Conservation (phyloP, 1,140 invertebrate species). For the Ostrea edulis region DNA sequence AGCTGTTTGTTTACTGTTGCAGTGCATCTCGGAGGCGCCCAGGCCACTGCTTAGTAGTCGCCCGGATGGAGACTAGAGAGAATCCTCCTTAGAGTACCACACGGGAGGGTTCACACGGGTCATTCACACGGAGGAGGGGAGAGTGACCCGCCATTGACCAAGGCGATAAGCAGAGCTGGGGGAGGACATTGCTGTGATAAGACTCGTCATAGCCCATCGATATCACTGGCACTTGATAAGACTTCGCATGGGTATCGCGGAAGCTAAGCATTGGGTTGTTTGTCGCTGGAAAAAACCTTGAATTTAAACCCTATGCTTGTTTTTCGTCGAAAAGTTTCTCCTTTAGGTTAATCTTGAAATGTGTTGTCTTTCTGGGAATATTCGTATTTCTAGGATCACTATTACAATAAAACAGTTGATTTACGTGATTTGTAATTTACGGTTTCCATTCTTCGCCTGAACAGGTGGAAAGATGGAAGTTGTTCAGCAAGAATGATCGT, state of each 20-base stretch:
- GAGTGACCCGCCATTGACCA: slow-evolving; percentile 37
- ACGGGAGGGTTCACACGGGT: slow-evolving; percentile 17
- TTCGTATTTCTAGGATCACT: neutral
- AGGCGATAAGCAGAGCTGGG: slow-evolving; percentile 10
- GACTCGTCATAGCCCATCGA: slow-evolving; percentile 22
- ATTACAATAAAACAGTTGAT: neutral
- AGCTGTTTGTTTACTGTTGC: slow-evolving; percentile 8
- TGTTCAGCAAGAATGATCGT: too few relatives aligned
- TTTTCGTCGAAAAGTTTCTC: neutral
- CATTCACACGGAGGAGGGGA: slow-evolving; percentile 34
- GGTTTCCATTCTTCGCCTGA: neutral
- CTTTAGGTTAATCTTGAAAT: neutral
- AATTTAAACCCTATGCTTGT: slow-evolving; percentile 6
- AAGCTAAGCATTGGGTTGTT: slow-evolving; percentile 12
- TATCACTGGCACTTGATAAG: slow-evolving; percentile 16
- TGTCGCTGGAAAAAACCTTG: slow-evolving; percentile 12
- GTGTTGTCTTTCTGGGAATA: neutral
- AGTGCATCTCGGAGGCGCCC: slow-evolving; percentile 3
- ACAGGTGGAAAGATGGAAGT: neutral
- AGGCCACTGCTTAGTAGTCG: neutral
- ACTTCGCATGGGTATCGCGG: neutral
- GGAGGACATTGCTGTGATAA: slow-evolving; percentile 22
- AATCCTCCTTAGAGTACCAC: slow-evolving; percentile 19
- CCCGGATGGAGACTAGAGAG: slow-evolving; percentile 19
- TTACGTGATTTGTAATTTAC: neutral